These are phyloP conservation scores for Pachycephala philippinensis DNA, from an alignment of 2,113 vertebrate species.

Conservation along the genomic window DNA sequence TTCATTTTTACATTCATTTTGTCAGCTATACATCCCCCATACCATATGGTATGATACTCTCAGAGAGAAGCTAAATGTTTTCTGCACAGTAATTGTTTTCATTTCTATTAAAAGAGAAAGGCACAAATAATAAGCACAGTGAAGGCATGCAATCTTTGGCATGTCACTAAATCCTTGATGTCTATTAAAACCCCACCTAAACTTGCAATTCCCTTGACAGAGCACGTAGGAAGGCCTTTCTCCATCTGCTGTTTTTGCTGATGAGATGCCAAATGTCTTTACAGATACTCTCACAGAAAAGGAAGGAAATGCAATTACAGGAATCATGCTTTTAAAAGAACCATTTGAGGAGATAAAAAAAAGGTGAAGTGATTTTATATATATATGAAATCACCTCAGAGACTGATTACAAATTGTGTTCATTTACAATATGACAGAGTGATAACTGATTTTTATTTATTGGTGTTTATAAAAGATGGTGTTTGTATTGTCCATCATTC, in stretches of 20 bases:
- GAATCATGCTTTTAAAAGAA: conserved; percentile 59
- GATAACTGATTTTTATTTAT: conserved; percentile 43
- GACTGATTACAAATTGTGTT: conserved; percentile 45
- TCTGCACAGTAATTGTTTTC: conserved; percentile 72
- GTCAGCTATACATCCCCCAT: conserved; percentile 34
- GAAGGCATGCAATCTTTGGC: conserved; percentile 64
- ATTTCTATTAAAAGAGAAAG: conserved; percentile 73
- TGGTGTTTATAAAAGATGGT: conserved; percentile 11
- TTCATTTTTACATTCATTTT: conserved; percentile 34
- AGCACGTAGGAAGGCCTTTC: conserved; percentile 65
- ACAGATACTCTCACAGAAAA: conserved; percentile 58
- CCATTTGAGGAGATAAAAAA: conserved; percentile 23
- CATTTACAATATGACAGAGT: conserved; percentile 29
- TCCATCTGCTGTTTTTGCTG: conserved; percentile 75
- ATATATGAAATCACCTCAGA: conserved; percentile 7
- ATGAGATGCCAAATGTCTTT: conserved; percentile 78
- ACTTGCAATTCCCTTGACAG: conserved; percentile 73
- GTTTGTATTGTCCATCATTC: neutral
- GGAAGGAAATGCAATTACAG: conserved; percentile 66
- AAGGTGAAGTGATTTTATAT: conserved; percentile 53
- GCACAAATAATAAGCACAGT: conserved; percentile 65
- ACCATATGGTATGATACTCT: conserved; percentile 36
- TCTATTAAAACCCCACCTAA: conserved; percentile 74
- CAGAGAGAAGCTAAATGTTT: conserved; percentile 46
- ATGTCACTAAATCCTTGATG: conserved; percentile 71